Evolutionary conservation across 2,888 invertebrate species (phyloP).

Genomic region (Brachycybe producta): DNA sequence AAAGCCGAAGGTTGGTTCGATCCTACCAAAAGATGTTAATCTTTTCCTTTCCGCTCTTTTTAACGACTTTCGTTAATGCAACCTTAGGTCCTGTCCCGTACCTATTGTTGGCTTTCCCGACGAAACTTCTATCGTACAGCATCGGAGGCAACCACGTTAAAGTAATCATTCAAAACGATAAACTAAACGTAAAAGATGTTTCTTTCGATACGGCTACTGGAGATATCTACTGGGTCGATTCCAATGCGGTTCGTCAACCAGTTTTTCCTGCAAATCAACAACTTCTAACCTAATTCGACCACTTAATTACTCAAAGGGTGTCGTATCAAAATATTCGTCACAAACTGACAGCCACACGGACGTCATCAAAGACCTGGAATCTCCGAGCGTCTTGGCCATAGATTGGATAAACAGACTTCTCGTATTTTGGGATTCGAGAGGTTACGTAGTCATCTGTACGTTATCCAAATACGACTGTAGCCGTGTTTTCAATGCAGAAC

Average conservation of each 20-base stretch:
- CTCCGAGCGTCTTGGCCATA: constrained; percentile 4
- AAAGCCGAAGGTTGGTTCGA: constrained; percentile 29
- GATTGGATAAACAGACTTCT: constrained; percentile 12
- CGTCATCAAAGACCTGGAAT: background rate
- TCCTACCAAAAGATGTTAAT: background rate
- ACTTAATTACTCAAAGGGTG: background rate
- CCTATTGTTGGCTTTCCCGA: constrained; percentile 8
- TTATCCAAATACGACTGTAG: background rate
- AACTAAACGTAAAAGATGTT: constrained; percentile 2
- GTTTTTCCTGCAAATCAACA: background rate
- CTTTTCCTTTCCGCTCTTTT: background rate
- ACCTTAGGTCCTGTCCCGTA: background rate
- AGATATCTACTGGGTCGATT: constrained; percentile 12
- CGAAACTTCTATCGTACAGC: background rate
- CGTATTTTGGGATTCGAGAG: constrained; percentile 3
- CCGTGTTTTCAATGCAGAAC: background rate
- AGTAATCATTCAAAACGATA: background rate
- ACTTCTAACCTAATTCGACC: background rate
- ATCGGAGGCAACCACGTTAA: background rate
- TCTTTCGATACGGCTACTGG: constrained; percentile 2
- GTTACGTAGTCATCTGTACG: constrained; percentile 7
- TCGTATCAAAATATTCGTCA: background rate
- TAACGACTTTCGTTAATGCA: background rate
- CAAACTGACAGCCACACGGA: background rate
- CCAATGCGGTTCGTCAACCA: background rate